A percentile compares a stretch with the other conserved stretches of the same genome.
phyloP scores from a whole-genome alignment of 2,797 vertebrate species.

The Xiphorhynchus erythropygius region DNA sequence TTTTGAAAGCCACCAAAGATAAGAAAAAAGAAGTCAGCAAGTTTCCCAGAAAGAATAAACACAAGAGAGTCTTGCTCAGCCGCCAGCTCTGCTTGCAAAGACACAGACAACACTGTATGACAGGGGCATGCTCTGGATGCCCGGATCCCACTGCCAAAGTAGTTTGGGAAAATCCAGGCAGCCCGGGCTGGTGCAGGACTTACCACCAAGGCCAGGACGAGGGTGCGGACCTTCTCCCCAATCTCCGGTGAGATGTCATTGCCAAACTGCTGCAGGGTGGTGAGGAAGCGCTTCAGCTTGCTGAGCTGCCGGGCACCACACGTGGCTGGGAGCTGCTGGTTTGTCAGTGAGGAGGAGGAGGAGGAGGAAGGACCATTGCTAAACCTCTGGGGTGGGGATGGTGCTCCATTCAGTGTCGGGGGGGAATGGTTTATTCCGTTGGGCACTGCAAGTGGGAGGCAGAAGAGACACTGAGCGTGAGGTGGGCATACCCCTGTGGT shows the following conservation, averaged over 20 bases:
- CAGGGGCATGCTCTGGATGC: rapidly evolving
- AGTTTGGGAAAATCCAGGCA: neutral
- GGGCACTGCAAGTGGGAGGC: conserved; percentile 81
- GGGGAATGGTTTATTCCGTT: conserved; percentile 97
- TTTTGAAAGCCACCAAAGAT: neutral
- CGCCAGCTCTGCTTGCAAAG: neutral
- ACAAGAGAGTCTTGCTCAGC: neutral
- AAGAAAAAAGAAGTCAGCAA: neutral
- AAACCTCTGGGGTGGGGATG: conserved; percentile 94
- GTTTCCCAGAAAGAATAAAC: neutral
- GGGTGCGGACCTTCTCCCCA: conserved; percentile 94
- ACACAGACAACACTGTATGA: neutral
- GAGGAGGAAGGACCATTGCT: conserved; percentile 97
- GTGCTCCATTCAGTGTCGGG: conserved; percentile 92
- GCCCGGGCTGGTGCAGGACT: neutral
- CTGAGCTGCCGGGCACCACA: conserved; percentile 97
- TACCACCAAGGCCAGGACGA: conserved; percentile 95
- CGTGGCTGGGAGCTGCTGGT: conserved; percentile 97
- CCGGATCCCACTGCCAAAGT: rapidly evolving
- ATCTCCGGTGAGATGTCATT: conserved; percentile 99
- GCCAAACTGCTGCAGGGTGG: conserved; percentile 97
- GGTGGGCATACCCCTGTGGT: rapidly evolving
- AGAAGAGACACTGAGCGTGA: neutral
- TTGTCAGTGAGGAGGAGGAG: conserved; percentile 94
- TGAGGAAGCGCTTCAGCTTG: conserved; percentile 98